phyloP scores from a whole-genome alignment of 2,797 vertebrate species.

The Calcarius lapponicus region DNA sequence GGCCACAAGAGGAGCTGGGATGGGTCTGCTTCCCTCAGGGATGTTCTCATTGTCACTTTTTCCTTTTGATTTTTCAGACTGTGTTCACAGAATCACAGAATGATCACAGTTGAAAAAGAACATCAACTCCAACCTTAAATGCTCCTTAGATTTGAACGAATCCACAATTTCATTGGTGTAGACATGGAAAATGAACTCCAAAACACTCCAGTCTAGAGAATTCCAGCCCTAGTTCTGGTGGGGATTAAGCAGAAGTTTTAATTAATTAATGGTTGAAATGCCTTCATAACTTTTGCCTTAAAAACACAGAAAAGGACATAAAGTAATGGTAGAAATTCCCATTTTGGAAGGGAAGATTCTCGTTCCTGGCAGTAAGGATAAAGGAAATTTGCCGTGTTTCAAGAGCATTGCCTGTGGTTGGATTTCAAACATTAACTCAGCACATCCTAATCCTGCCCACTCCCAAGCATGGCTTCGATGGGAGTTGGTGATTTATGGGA shows the following conservation, averaged over 20 bases:
- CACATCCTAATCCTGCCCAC: neutral
- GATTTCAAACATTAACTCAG: neutral
- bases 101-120: neutral
- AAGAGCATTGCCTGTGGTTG: neutral
- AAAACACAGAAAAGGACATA: neutral
- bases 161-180: neutral
- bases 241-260: constrained; percentile 11
- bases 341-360: constrained; percentile 4
- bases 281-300: neutral
- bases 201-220: neutral
- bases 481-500: neutral
- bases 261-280: constrained; percentile 1
- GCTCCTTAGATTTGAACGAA: neutral
- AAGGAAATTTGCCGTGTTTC: neutral
- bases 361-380: neutral
- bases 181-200: neutral
- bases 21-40: neutral
- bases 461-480: neutral
- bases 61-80: neutral
- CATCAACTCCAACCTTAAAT: neutral
- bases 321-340: neutral
- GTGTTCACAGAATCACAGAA: neutral
- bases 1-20: neutral
- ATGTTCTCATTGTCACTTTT: neutral
- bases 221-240: neutral